A percentile compares a stretch with the other conserved stretches of the same genome.
Conservation (phyloP, 2,888 invertebrate genomes). For the Miltochrista miniata region DNA sequence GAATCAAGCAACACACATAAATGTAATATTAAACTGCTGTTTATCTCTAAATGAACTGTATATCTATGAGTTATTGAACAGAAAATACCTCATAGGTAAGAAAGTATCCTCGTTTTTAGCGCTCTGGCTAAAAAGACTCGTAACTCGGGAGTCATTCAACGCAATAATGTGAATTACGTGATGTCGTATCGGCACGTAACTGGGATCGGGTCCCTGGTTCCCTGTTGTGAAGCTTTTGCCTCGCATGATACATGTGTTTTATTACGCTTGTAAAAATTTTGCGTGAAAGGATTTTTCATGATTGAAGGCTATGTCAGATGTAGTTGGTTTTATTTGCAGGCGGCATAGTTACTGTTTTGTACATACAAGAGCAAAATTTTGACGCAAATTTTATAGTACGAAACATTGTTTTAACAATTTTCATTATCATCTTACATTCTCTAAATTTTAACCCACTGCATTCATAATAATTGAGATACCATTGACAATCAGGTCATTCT, state of each 20-base stretch:
- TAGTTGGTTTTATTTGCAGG: too few species aligned
- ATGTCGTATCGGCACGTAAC: slow-evolving; percentile 43
- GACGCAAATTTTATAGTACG: too few species aligned
- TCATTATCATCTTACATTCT: too few species aligned
- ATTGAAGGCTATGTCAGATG: too few species aligned
- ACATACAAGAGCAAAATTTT: too few species aligned
- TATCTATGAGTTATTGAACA: slow-evolving; percentile 66
- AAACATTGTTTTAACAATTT: too few species aligned
- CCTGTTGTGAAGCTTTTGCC: slow-evolving; percentile 40
- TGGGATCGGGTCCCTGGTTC: slow-evolving; percentile 43
- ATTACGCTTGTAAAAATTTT: slow-evolving; percentile 37
- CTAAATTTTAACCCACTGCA: too few species aligned
- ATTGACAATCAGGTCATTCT: too few species aligned
- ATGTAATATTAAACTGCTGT: slow-evolving; percentile 61
- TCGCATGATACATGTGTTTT: slow-evolving; percentile 50
- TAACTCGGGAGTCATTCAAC: slow-evolving; percentile 65
- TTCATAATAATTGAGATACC: too few species aligned
- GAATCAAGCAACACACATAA: too few species aligned
- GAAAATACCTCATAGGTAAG: slow-evolving; percentile 63
- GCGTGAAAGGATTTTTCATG: slow-evolving; percentile 26
- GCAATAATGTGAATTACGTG: slow-evolving; percentile 56
- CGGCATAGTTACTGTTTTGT: too few species aligned
- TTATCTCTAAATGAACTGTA: slow-evolving; percentile 62
- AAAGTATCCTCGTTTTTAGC: slow-evolving; percentile 60
- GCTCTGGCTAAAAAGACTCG: slow-evolving; percentile 64